These are phyloP conservation scores for Proctacanthus coquilletti DNA, from an alignment of 1,140 invertebrate species.

Conservation along the genomic window DNA sequence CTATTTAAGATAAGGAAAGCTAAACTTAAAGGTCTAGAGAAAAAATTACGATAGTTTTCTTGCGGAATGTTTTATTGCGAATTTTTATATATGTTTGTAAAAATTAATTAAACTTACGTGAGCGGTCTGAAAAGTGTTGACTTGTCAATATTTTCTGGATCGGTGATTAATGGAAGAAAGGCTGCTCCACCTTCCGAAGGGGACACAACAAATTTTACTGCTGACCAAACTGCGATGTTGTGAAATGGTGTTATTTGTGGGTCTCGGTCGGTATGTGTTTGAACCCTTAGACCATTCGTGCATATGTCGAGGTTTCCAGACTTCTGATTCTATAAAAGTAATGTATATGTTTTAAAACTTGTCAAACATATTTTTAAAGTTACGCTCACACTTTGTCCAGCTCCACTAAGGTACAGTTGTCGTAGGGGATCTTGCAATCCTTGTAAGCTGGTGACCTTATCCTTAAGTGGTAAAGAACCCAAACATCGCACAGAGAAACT, in stretches of 20 bases:
- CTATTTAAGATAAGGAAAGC: conserved; percentile 8
- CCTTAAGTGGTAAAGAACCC: conserved; percentile 57
- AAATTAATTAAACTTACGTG: conserved; percentile 11
- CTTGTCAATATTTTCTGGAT: conserved; percentile 63
- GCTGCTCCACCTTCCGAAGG: conserved; percentile 38
- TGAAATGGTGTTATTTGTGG: conserved; percentile 61
- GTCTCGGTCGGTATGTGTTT: conserved; percentile 11
- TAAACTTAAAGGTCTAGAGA: neutral
- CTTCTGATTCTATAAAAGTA: conserved; percentile 12
- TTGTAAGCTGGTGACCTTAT: conserved; percentile 64
- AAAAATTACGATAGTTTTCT: neutral
- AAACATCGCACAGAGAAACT: conserved; percentile 63
- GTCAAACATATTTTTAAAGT: neutral
- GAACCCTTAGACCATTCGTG: conserved; percentile 45
- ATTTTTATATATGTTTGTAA: too few species aligned
- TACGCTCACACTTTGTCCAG: conserved; percentile 16
- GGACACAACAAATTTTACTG: conserved; percentile 57
- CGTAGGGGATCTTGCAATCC: conserved; percentile 67
- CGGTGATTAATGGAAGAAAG: conserved; percentile 72
- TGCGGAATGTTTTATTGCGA: too few species aligned
- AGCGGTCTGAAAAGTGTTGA: conserved; percentile 42
- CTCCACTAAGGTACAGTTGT: conserved; percentile 49
- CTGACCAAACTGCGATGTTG: conserved; percentile 81
- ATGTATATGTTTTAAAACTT: neutral
- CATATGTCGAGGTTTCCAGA: conserved; percentile 51